Conservation (phyloP, 53 echinoderm and acorn worm genomes). For the Zoroaster sp. region DNA sequence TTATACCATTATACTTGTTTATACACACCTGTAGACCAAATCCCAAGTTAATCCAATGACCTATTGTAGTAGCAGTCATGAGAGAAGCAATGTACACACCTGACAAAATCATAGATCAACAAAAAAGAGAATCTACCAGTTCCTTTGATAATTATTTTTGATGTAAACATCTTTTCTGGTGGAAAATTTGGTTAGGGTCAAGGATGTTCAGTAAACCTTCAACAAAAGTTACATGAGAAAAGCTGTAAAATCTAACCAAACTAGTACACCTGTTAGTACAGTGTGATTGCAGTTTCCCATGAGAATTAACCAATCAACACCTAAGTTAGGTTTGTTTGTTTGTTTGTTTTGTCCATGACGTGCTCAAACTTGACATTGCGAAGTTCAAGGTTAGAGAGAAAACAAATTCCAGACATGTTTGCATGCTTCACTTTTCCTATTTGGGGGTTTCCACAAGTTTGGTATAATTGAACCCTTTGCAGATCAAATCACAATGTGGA, state of each 20-base stretch:
- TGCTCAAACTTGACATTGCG: neutral
- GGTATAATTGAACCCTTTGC: neutral
- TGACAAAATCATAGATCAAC: neutral
- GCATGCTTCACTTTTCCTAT: neutral
- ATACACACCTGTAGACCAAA: neutral
- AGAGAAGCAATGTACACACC: too few relatives aligned
- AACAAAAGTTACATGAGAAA: neutral
- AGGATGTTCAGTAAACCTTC: neutral
- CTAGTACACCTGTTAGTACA: neutral
- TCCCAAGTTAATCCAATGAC: neutral
- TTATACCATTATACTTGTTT: too few relatives aligned
- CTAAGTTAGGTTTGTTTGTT: neutral
- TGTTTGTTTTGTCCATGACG: neutral
- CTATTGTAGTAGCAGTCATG: too few relatives aligned
- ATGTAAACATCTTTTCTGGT: neutral
- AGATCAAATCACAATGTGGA: neutral
- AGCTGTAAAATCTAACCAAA: neutral
- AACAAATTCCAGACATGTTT: neutral
- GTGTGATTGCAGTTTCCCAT: neutral
- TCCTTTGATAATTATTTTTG: neutral
- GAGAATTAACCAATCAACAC: neutral
- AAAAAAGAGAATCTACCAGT: neutral
- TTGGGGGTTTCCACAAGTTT: neutral
- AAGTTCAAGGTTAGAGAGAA: neutral
- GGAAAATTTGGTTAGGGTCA: neutral